These are phyloP conservation scores for Crocuta crocuta DNA, from an alignment of 2,113 vertebrate genomes.

Conservation along the genomic window DNA sequence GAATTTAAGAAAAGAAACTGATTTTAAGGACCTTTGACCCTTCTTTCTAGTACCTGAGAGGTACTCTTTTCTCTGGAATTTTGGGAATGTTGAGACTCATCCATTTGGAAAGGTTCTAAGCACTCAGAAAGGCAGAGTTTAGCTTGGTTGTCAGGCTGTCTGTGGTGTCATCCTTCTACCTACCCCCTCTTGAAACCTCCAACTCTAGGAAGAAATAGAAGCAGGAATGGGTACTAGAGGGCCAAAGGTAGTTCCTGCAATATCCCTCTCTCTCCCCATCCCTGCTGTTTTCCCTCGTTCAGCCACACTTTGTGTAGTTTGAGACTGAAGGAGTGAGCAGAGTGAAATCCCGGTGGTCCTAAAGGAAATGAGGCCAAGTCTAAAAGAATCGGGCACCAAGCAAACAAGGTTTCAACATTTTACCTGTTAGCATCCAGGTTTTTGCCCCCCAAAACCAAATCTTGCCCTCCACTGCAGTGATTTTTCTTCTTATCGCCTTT, in stretches of 20 bases:
- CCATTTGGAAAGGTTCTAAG: conserved; percentile 32
- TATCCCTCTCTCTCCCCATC: too few species aligned
- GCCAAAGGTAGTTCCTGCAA: neutral
- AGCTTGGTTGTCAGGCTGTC: neutral
- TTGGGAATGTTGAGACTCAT: neutral
- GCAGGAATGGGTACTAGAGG: neutral
- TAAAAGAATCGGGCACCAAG: conserved; percentile 36
- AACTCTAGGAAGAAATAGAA: neutral
- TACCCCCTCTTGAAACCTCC: neutral
- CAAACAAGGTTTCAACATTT: conserved; percentile 50
- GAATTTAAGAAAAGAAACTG: neutral
- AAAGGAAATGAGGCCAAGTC: conserved; percentile 39
- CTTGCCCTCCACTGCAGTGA: neutral
- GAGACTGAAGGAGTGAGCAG: neutral
- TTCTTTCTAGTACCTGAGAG: neutral
- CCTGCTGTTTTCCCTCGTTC: neutral
- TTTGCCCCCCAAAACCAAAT: conserved; percentile 26
- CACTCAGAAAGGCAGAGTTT: neutral
- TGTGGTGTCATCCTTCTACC: neutral
- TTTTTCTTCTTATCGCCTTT: neutral
- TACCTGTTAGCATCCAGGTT: conserved; percentile 9
- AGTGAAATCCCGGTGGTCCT: neutral
- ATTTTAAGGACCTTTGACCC: neutral
- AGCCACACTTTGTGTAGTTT: neutral
- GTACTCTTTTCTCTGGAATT: neutral